These are phyloP conservation scores for Rhopalosiphum padi DNA, from an alignment of 1,140 invertebrate genomes.

Conservation along the genomic window DNA sequence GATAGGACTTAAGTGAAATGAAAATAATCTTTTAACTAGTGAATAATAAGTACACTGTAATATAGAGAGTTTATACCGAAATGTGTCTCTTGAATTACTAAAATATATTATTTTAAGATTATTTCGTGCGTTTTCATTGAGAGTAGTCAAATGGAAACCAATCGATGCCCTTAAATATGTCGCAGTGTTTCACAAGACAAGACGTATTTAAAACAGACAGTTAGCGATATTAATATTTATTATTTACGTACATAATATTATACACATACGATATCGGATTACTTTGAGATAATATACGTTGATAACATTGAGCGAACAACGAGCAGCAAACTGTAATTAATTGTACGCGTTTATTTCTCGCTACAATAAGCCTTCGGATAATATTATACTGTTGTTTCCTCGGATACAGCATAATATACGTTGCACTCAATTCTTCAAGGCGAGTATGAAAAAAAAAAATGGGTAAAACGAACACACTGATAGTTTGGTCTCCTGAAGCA, in stretches of 20 bases:
- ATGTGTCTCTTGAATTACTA: neutral
- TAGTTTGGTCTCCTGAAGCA: neutral
- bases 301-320: constrained; percentile 8
- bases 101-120: neutral
- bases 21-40: neutral
- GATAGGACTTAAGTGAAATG: neutral
- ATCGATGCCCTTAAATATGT: neutral
- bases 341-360: neutral
- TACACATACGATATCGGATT: neutral
- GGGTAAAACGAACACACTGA: neutral
- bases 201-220: neutral
- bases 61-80: neutral
- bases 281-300: neutral
- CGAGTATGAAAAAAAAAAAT: neutral
- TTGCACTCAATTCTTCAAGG: neutral
- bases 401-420: neutral
- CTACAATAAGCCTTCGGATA: neutral
- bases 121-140: neutral
- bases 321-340: neutral
- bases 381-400: neutral
- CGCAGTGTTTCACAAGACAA: neutral
- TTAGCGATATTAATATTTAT: neutral
- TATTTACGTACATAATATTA: neutral
- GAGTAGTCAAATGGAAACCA: neutral
- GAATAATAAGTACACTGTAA: neutral